Percentiles rank a stretch among this genome's conserved stretches.
These are phyloP conservation scores for Rhabdophis nuchalis DNA, from an alignment of 2,797 vertebrate species.

Conservation along the genomic window DNA sequence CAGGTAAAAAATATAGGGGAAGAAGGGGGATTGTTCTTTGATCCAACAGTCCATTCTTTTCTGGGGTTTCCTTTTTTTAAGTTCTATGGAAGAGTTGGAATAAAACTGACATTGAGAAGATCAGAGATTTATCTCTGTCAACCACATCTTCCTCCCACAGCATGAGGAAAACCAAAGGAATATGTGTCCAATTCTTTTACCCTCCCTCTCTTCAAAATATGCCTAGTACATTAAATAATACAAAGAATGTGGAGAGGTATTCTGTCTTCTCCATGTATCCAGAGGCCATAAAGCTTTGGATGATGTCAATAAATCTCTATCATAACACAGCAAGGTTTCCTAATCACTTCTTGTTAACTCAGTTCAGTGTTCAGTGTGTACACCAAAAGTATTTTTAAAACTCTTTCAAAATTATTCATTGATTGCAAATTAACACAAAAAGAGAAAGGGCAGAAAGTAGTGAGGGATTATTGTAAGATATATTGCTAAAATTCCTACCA, in stretches of 20 bases:
- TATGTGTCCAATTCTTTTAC: not conserved
- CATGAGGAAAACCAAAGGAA: not conserved
- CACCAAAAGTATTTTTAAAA: slow-evolving; percentile 5
- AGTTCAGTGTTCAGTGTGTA: not conserved
- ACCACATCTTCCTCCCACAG: not conserved
- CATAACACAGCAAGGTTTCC: slow-evolving; percentile 41
- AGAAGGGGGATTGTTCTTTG: not conserved
- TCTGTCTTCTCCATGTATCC: slow-evolving; percentile 45
- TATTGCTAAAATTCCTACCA: slow-evolving; percentile 35
- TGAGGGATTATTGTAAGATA: slow-evolving; percentile 34
- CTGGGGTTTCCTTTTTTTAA: not conserved
- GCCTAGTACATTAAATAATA: not conserved
- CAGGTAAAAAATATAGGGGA: not conserved
- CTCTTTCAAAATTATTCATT: slow-evolving; percentile 22
- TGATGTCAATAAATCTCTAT: slow-evolving; percentile 54
- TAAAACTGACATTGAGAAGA: not conserved
- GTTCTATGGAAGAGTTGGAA: not conserved
- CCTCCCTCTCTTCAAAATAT: not conserved
- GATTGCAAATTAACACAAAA: slow-evolving; percentile 42
- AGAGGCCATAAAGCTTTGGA: slow-evolving; percentile 43
- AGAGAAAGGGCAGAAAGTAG: not conserved
- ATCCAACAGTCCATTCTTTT: not conserved
- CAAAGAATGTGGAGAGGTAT: slow-evolving; percentile 16
- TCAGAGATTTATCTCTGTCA: not conserved
- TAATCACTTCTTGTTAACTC: slow-evolving; percentile 50